Evolutionary conservation across 1,140 invertebrate species (phyloP), one percentile per base, ranked within the genome.

Genomic region (Adoxophyes honmai): DNA sequence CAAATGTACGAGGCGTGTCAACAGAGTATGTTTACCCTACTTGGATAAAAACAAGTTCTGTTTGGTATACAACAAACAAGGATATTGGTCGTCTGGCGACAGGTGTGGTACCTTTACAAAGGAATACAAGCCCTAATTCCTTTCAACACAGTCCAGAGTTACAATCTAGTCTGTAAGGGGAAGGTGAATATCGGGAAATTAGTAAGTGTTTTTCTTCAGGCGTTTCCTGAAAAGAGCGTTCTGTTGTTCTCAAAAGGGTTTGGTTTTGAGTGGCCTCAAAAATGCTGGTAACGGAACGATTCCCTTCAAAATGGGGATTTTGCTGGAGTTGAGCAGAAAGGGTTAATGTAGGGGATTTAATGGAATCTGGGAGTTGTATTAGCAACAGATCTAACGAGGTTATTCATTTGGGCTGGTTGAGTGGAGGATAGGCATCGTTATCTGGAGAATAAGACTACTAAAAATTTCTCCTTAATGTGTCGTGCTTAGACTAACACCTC

Each of bases 11-110:
- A 16, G 39, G 9, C 16, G 15, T 10, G 39, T 44, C 39, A 44
- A 44, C 39, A 44, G n/a, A n/a, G n/a, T n/a, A n/a, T 35, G 42
- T 61, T 52, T 56, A 42, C 42, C 52, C 15, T 33, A 55, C 39
- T 52, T 52, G 33, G 51, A 61, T 63, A 64, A 64, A 64, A 36
- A 58, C 39, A 60, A 52, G 36, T 34, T 18, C 60, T 60, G 61
- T 64, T 67, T 52, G 35, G 36, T 34, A 21, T 34, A 28, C 8
- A 38, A 55, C 60, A 65, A 63, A 68, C 65, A 65, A 59, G 59
- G 35, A 44, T 59, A 68, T 65, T 67, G 59, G 63, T 65, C 58
- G 52, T 44, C 16, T 16, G n/a, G 21, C 39, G 39, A 18, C 39
- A 44, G 39, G 39, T 44, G 16, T n/a, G 39, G 1, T 18, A 10